Conservation (phyloP, 2,797 vertebrate species). For the Rhabdophis nuchalis region DNA sequence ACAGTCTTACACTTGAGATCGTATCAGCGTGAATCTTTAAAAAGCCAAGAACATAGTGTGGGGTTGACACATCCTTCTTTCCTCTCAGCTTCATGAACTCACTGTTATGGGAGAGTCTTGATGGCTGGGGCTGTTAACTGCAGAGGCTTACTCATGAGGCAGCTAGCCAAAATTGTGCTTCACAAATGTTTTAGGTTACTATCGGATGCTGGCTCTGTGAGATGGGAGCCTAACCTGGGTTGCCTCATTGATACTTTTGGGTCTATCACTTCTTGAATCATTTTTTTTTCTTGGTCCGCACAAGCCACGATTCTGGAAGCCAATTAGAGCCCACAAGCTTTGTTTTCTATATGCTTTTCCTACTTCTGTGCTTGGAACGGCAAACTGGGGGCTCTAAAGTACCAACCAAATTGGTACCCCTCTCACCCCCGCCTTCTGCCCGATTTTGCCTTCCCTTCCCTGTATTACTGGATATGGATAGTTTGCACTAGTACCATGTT, state of each 20-base stretch:
- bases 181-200: neutral
- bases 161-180: neutral
- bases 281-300: neutral
- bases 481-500: neutral
- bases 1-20: constrained; percentile 26
- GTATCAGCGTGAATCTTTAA: constrained; percentile 59
- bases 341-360: neutral
- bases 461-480: neutral
- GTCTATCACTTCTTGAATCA: neutral
- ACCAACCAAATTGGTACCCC: neutral
- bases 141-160: neutral
- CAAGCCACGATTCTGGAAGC: neutral
- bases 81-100: constrained; percentile 49
- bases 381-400: neutral
- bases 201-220: neutral
- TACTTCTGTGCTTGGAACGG: neutral
- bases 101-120: constrained; percentile 35
- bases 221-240: neutral
- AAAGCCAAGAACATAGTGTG: constrained; percentile 51
- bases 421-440: accelerated
- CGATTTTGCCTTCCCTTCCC: neutral
- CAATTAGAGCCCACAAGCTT: too few relatives aligned
- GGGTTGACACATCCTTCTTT: constrained; percentile 54
- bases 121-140: constrained; percentile 5
- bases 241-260: neutral